Evolutionary conservation across 2,797 vertebrate genomes (phyloP), one percentile per base, ranked within the genome.

Genomic region (Sebastiscus tertius): DNA sequence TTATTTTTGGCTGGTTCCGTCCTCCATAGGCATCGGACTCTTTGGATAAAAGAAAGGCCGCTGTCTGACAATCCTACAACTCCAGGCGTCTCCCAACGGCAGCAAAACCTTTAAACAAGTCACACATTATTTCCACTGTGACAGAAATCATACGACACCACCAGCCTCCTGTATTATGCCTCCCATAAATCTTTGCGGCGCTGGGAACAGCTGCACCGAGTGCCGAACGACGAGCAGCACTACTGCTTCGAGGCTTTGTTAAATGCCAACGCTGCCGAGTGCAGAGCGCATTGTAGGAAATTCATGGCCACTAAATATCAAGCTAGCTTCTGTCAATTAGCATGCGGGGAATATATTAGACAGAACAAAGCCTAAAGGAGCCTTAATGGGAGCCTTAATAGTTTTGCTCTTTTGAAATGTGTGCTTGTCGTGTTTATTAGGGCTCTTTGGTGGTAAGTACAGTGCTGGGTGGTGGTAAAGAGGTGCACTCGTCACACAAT

Each of bases 241-340:
- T 52, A 62, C 72, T 79, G 84, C 74, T 89, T 69, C 64, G 76
- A 85, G 80, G 79, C 78, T 84, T 83, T 79, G 76, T 82, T 88
- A 93, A 93, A 93, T 90, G 93, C 76, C 91, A 86, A 86, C 22
- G 26, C 67, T 76, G 60, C 29, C 4, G 24, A 80, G 66, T 18
- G 42, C 46, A 10, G 26, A 16, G 74, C 33, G 8, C 81, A 70
- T 75, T 73, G 83, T 59, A 27, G 76, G 24, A 83, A 83, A 92
- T 86, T 86, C 87, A 87, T 77, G 66, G 83, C 75, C 88, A 79
- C 88, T 90, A 93, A 92, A 90, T 85, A 89, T 86, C 86, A 80
- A 75, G 78, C 79, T 56, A 71, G 79, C 36, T 62, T 80, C 75
- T 64, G 82, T 80, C 85, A 85, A 84, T 86, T 89, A 90, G 81